phyloP scores from a whole-genome alignment of 2,888 invertebrate genomes.

The Thymelicus acteon region DNA sequence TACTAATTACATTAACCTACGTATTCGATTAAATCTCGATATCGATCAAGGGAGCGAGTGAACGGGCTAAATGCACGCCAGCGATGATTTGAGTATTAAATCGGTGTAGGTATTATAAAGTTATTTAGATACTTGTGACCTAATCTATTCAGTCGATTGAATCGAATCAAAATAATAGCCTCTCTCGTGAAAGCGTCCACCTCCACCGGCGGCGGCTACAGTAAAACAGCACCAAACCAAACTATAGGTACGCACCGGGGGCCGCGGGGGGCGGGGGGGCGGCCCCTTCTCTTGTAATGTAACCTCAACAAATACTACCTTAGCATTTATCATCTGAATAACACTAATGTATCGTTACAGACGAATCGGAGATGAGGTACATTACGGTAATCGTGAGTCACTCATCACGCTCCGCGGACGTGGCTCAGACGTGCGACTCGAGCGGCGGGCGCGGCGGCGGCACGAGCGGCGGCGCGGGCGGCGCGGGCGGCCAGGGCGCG shows the following conservation, averaged over 20 bases:
- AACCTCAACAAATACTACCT: not conserved
- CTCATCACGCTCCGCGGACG: not conserved
- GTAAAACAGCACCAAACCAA: slow-evolving; percentile 8
- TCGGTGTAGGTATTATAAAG: slow-evolving; percentile 54
- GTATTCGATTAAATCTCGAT: slow-evolving; percentile 52
- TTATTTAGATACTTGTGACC: slow-evolving; percentile 75
- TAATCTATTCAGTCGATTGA: slow-evolving; percentile 84
- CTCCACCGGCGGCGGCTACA: slow-evolving; percentile 33
- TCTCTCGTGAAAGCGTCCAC: slow-evolving; percentile 63
- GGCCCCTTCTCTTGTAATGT: not conserved
- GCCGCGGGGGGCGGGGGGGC: not conserved
- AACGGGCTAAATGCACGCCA: slow-evolving; percentile 49
- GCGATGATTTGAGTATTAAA: slow-evolving; percentile 68
- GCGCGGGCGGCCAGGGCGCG: slow-evolving; percentile 45
- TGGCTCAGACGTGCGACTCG: not conserved
- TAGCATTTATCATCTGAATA: slow-evolving; percentile 1
- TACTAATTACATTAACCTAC: slow-evolving; percentile 49
- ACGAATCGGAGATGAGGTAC: not conserved
- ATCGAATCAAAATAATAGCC: slow-evolving; percentile 82
- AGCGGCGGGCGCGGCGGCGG: slow-evolving; percentile 39
- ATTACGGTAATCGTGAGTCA: not conserved
- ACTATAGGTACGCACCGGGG: slow-evolving; percentile 5
- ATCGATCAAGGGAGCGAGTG: slow-evolving; percentile 45
- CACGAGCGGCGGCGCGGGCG: slow-evolving; percentile 33
- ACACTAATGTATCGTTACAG: not conserved